Conservation (phyloP, 2,888 invertebrate species). For the Nesidiocoris tenuis region DNA sequence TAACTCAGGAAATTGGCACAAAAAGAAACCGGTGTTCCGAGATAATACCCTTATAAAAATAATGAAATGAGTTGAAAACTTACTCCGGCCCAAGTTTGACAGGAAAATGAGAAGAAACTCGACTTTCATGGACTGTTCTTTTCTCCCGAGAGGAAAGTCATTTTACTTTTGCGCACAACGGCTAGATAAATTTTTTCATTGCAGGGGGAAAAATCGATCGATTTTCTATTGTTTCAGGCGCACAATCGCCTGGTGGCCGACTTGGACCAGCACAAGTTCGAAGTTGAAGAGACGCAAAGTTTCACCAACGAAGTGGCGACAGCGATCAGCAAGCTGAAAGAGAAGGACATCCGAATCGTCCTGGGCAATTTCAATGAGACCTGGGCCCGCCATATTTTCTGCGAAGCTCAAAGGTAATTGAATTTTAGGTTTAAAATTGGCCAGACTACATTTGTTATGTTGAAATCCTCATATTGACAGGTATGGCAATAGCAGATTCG, state of each 20-base stretch:
- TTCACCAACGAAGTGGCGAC: constrained; percentile 85
- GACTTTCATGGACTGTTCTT: no score
- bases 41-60: neutral
- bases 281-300: constrained; percentile 85
- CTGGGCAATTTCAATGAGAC: constrained; percentile 94
- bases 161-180: no score
- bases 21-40: neutral
- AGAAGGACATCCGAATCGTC: constrained; percentile 91
- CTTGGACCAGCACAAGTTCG: constrained; percentile 75
- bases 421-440: neutral
- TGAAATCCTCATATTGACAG: no score
- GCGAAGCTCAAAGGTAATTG: constrained; percentile 74
- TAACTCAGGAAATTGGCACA: neutral
- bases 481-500: no score
- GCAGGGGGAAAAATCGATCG: neutral
- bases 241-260: constrained; percentile 86
- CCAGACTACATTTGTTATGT: no score
- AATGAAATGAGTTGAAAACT: neutral
- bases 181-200: no score
- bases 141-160: no score
- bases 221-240: constrained; percentile 60
- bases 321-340: constrained; percentile 76
- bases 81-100: neutral
- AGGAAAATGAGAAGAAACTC: no score
- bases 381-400: constrained; percentile 87